These are phyloP conservation scores for Xanthostigma xanthostigma DNA, from an alignment of 2,888 invertebrate species.

Conservation along the genomic window DNA sequence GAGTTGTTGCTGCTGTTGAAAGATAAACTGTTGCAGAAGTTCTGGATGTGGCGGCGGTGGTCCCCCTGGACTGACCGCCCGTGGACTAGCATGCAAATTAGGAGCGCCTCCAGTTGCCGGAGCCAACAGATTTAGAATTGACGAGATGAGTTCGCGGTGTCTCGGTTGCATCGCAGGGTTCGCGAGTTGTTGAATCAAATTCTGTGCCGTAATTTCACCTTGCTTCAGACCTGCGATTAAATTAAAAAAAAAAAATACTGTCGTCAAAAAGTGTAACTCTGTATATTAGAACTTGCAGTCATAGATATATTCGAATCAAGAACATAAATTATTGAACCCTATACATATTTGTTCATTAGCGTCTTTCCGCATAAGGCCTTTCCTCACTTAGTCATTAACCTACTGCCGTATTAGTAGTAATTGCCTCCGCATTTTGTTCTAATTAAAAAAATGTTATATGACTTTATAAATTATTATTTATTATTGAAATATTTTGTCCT, in stretches of 20 bases:
- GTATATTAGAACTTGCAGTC: no score
- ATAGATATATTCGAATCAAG: no score
- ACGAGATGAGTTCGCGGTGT: constrained; percentile 54
- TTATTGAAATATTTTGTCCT: no score
- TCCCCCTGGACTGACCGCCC: constrained; percentile 25
- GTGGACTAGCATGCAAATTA: constrained; percentile 16
- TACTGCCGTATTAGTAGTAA: no score
- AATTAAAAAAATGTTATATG: no score
- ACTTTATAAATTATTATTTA: no score
- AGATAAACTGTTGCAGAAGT: constrained; percentile 30
- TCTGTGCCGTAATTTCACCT: constrained; percentile 61
- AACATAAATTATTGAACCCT: no score
- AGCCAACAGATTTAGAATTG: constrained; percentile 43
- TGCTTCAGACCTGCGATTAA: constrained; percentile 45
- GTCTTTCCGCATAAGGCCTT: no score
- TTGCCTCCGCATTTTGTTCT: no score
- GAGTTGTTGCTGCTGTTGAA: constrained; percentile 36
- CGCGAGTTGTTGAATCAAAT: constrained; percentile 58
- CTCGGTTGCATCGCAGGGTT: constrained; percentile 60
- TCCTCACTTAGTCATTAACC: no score
- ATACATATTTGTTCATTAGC: no score
- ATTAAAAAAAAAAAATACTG: constrained; percentile 2
- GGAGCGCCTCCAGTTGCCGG: constrained; percentile 6
- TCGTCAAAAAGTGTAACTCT: no score
- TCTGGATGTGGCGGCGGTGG: constrained; percentile 21